Evolutionary conservation across 1,140 invertebrate genomes (phyloP), one percentile per base, ranked within the genome.

Genomic region (Trinorchestia longiramus): DNA sequence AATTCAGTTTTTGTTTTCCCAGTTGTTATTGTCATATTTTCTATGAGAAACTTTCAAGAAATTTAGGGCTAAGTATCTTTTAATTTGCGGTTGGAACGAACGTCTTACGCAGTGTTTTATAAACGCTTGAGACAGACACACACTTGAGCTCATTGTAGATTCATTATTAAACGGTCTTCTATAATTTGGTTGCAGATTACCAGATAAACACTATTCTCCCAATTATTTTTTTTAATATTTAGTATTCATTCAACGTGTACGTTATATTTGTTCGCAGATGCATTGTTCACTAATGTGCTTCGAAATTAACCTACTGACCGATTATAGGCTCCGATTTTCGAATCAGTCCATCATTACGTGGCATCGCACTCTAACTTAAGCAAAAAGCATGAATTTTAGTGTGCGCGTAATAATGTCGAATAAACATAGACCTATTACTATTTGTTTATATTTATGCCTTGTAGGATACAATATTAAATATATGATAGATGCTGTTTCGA

Each of bases 391-490:
- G 43, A 47, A 94, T 43, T 94, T 45, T 94, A 42, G 92, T 94
- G 92, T 94, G 92, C 92, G 92, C 92, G 44, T 94, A 94, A 94
- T 94, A 45, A 94, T 94, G 92, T 94, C 92, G 92, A 94, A 94
- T 94, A 94, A 94, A 94, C 43, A 94, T 94, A 94, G 43, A 94
- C 92, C 92, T 94, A 45, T 94, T 45, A 43, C 36, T 15, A 45
- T 94, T 44, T 94, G 43, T 94, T 90, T 90, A 42, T 42, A 4
- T 90, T 90, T 3, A 90, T 90, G 41, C 88, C 88, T 53, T 19
- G 6, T 90, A 43, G 4, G 43, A 41, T 90, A 4, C 3, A 28
- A n/a, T n/a, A n/a, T n/a, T n/a, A n/a, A n/a, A n/a, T 41, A 15
- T 36, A 41, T n/a, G 36, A 87, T 8, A 36, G 11, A 41, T 87